Evolutionary conservation across 1,140 invertebrate genomes (phyloP).

Genomic region (Drosophila kohkoa): DNA sequence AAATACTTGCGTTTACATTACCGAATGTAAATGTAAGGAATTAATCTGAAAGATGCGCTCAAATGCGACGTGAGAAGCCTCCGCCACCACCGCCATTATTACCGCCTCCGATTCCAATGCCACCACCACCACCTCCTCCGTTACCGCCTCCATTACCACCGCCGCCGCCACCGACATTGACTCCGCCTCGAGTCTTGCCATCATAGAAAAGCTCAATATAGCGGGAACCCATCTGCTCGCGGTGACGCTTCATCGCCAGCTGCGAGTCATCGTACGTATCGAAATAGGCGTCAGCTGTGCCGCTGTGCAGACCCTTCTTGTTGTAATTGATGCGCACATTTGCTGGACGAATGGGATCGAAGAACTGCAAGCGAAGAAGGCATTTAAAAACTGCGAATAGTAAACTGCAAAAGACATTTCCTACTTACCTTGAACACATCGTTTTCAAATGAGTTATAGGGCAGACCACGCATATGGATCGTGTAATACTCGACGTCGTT

Average conservation of each 20-base stretch:
- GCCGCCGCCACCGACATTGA: conserved; percentile 45
- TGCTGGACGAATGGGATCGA: conserved; percentile 79
- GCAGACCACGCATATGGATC: conserved; percentile 81
- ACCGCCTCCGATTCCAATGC: conserved; percentile 23
- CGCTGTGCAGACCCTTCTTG: conserved; percentile 92
- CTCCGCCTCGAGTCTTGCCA: conserved; percentile 69
- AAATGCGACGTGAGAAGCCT: conserved; percentile 71
- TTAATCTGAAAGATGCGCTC: conserved; percentile 37
- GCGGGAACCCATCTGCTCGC: conserved; percentile 94
- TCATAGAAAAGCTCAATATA: conserved; percentile 91
- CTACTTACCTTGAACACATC: conserved; percentile 77
- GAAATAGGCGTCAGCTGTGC: conserved; percentile 95
- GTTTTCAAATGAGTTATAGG: conserved; percentile 82
- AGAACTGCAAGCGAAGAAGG: conserved; percentile 64
- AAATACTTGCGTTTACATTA: conserved; percentile 76
- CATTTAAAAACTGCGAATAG: background rate
- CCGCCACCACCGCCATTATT: conserved; percentile 24
- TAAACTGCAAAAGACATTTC: background rate
- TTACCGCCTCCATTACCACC: conserved; percentile 26
- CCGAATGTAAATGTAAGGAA: conserved; percentile 61
- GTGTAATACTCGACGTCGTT: conserved; percentile 74
- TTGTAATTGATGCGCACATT: conserved; percentile 83
- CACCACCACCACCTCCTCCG: conserved; percentile 26
- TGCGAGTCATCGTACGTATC: conserved; percentile 91
- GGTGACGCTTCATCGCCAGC: conserved; percentile 91